Evolutionary conservation across 2,113 vertebrate species (phyloP).

Genomic region (Carassius gibelio): DNA sequence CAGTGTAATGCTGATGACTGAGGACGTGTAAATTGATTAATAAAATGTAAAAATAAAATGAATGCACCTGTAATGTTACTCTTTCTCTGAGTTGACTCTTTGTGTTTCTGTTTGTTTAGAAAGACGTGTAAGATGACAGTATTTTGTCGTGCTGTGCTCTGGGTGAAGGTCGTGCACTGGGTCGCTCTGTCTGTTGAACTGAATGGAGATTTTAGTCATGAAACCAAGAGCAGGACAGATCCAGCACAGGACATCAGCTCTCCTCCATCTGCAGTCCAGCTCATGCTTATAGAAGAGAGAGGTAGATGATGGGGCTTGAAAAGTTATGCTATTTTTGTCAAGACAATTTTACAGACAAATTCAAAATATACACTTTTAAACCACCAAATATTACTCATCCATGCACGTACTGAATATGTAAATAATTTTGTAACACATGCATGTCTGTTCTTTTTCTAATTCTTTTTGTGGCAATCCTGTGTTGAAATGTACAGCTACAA

Average conservation of each 20-base stretch:
- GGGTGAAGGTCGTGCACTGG: no score
- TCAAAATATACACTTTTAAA: neutral
- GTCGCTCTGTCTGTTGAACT: neutral
- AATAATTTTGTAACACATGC: neutral
- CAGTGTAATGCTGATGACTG: no score
- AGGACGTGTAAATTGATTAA: no score
- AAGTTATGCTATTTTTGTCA: neutral
- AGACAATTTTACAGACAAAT: neutral
- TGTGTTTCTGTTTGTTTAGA: neutral
- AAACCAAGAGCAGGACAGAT: neutral
- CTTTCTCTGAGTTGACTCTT: neutral
- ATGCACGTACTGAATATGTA: neutral
- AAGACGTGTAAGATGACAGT: neutral
- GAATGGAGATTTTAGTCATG: neutral
- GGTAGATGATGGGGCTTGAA: neutral
- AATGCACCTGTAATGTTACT: neutral
- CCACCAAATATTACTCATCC: neutral
- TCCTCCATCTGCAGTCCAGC: neutral
- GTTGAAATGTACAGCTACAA: neutral
- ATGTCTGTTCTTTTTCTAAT: neutral
- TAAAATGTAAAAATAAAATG: no score
- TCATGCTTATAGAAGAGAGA: neutral
- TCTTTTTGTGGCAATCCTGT: no score
- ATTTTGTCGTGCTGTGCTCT: neutral
- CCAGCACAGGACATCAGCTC: neutral